A percentile compares a stretch with the other conserved stretches of the same genome.
phyloP scores from a whole-genome alignment of 2,888 invertebrate species.

The Sarcophaga rosellei region DNA sequence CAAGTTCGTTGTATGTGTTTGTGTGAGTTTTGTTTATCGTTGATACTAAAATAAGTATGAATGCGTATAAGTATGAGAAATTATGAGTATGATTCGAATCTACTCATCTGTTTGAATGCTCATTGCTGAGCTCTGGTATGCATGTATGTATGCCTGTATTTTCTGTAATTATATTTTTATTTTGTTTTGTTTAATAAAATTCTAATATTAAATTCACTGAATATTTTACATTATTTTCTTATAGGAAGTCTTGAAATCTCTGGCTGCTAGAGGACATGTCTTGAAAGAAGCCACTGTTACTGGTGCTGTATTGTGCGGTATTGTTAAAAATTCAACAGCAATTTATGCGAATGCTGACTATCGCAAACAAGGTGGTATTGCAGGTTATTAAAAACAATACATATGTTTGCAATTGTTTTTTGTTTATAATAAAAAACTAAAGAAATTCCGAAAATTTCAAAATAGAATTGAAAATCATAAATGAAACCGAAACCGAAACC shows the following conservation, averaged over 20 bases:
- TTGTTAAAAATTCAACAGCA: slow-evolving; percentile 85
- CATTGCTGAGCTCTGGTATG: no score
- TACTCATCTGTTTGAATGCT: no score
- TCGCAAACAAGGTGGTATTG: slow-evolving; percentile 90
- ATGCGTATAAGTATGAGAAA: no score
- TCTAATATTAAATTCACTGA: slow-evolving; percentile 58
- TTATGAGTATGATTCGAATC: no score
- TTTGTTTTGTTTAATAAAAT: no score
- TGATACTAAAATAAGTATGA: no score
- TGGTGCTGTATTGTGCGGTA: slow-evolving; percentile 88
- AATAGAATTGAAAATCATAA: slow-evolving; percentile 6
- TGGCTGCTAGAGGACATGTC: slow-evolving; percentile 87
- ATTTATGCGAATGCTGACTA: slow-evolving; percentile 91
- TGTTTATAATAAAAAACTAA: background rate
- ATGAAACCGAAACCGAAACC: background rate
- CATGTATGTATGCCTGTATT: no score
- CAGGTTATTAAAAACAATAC: slow-evolving; percentile 83
- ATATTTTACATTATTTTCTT: background rate
- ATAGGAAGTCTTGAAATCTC: slow-evolving; percentile 85
- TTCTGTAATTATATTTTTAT: no score
- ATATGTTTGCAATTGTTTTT: background rate
- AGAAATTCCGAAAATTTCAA: background rate
- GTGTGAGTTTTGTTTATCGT: no score
- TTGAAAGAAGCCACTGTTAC: slow-evolving; percentile 82
- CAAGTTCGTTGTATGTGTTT: no score